phyloP scores from a whole-genome alignment of 2,797 vertebrate species.

The Lacerta viridis region DNA sequence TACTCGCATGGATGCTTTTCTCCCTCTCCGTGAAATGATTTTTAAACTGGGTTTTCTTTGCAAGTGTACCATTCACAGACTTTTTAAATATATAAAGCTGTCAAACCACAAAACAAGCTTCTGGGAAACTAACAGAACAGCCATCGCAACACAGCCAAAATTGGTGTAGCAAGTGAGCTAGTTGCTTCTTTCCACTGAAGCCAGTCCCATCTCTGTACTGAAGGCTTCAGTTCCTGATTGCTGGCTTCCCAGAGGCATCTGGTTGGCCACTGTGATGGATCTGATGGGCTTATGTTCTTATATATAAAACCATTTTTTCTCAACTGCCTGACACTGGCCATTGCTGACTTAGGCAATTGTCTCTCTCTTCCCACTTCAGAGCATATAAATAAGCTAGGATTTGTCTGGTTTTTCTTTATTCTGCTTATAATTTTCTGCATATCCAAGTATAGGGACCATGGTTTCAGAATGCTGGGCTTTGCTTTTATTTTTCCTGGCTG shows the following conservation, averaged over 20 bases:
- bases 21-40: background rate
- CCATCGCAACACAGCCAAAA: background rate
- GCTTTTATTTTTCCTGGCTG: background rate
- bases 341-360: background rate
- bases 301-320: no score
- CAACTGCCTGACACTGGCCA: background rate
- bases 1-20: background rate
- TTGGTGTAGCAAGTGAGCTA: background rate
- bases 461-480: background rate
- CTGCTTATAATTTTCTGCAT: background rate
- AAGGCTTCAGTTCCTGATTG: no score
- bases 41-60: constrained; percentile 4
- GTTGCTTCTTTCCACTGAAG: background rate
- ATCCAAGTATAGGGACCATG: background rate
- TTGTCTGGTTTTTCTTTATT: background rate
- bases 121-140: background rate
- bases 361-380: background rate
- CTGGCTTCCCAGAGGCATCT: no score
- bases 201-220: no score
- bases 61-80: background rate
- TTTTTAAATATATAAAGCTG: background rate
- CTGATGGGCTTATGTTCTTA: background rate
- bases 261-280: background rate
- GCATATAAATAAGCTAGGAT: background rate
- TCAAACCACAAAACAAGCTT: background rate